A percentile compares a stretch with the other conserved stretches of the same genome.
Conservation (phyloP, 2,113 vertebrate species). For the Dicentrarchus labrax region DNA sequence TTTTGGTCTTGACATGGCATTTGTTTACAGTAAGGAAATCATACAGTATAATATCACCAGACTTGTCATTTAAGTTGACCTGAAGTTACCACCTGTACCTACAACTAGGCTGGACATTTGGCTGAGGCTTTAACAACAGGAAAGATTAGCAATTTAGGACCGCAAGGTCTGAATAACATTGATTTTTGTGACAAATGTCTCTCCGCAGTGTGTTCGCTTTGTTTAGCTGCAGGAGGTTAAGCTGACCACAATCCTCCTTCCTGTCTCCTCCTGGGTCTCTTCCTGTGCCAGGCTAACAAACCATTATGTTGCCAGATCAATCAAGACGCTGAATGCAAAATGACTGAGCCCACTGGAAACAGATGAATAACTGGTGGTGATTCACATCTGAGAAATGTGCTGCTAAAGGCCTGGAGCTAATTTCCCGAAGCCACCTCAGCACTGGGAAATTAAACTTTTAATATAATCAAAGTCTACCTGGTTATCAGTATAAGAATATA, state of each 20-base stretch:
- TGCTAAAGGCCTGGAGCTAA: constrained; percentile 23
- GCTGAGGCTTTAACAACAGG: not conserved
- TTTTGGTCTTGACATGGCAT: not conserved
- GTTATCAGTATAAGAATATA: not conserved
- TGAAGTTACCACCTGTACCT: not conserved
- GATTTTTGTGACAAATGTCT: constrained; percentile 23
- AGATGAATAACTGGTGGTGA: constrained; percentile 53
- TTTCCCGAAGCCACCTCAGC: constrained; percentile 30
- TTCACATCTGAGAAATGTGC: constrained; percentile 52
- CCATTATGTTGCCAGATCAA: constrained; percentile 68
- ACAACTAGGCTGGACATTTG: not conserved
- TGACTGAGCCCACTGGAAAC: constrained; percentile 58
- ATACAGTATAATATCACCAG: not conserved
- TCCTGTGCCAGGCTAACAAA: constrained; percentile 68
- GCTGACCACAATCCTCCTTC: constrained; percentile 65
- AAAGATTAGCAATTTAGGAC: not conserved
- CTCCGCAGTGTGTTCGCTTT: constrained; percentile 49
- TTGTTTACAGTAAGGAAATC: not conserved
- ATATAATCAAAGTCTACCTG: constrained; percentile 13
- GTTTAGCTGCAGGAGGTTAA: constrained; percentile 46
- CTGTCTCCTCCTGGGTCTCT: constrained; percentile 51
- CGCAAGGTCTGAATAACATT: not conserved
- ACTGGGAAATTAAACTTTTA: constrained; percentile 7
- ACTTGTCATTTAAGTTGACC: not conserved
- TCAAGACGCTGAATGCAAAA: constrained; percentile 59